These are phyloP conservation scores for Trachelus troglodyta DNA, from an alignment of 2,888 invertebrate genomes.

Conservation along the genomic window DNA sequence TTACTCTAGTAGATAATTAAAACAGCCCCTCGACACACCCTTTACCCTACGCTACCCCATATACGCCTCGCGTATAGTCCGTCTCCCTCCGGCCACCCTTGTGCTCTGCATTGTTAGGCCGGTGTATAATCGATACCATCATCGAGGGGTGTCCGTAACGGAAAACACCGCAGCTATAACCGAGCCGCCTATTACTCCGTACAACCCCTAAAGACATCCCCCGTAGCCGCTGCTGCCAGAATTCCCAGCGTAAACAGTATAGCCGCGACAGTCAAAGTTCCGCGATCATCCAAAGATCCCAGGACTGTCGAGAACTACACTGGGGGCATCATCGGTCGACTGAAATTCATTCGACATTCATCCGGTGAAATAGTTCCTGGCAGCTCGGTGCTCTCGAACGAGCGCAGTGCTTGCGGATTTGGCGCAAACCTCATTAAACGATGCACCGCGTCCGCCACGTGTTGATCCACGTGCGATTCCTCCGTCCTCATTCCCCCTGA, in stretches of 20 bases:
- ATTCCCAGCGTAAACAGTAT: not conserved
- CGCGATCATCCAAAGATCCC: no score
- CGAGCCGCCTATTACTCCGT: slow-evolving; percentile 24
- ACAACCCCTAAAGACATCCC: slow-evolving; percentile 1
- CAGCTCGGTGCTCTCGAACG: no score
- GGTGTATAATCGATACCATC: slow-evolving; percentile 61
- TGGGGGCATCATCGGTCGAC: no score
- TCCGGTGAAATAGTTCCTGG: no score
- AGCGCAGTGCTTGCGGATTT: no score
- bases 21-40: slow-evolving; percentile 45
- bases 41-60: not conserved
- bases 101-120: slow-evolving; percentile 38
- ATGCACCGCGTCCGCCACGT: slow-evolving; percentile 43
- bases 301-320: no score
- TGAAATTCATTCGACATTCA: no score
- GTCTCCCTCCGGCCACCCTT: slow-evolving; percentile 5
- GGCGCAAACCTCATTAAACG: slow-evolving; percentile 35
- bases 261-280: no score
- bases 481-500: no score
- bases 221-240: not conserved
- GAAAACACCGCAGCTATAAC: slow-evolving; percentile 45
- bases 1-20: slow-evolving; percentile 53
- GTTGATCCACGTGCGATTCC: slow-evolving; percentile 48
- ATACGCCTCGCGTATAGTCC: slow-evolving; percentile 5
- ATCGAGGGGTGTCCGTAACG: slow-evolving; percentile 52